Evolutionary conservation across 2,888 invertebrate species (phyloP).

Genomic region (Helicoverpa assulta): DNA sequence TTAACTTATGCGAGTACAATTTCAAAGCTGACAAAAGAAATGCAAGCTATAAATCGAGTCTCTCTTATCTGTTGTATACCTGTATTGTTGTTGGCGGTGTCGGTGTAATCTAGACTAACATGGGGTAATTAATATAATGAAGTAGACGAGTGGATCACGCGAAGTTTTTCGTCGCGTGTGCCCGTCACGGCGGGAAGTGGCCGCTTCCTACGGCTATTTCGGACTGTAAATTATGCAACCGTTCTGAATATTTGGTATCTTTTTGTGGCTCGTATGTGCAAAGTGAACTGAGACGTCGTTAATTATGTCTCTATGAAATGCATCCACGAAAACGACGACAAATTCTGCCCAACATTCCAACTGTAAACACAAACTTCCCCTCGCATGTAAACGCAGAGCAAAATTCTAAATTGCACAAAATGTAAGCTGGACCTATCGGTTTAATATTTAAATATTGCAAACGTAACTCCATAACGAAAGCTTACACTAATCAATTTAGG

Average conservation of each 20-base stretch:
- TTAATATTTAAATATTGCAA: conserved; percentile 47
- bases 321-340: conserved; percentile 3
- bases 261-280: conserved; percentile 60
- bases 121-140: conserved; percentile 89
- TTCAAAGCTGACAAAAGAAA: conserved; percentile 91
- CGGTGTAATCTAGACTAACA: conserved; percentile 84
- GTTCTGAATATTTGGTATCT: conserved; percentile 68
- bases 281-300: conserved; percentile 29
- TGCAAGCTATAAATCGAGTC: conserved; percentile 88
- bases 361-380: too few species aligned
- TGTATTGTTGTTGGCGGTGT: conserved; percentile 86
- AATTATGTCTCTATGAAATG: conserved; percentile 52
- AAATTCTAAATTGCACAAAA: neutral
- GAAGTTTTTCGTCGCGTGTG: conserved; percentile 83
- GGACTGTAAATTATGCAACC: conserved; percentile 76
- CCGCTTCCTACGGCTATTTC: conserved; percentile 76
- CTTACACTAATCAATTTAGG: conserved; percentile 85
- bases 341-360: neutral
- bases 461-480: conserved; percentile 67
- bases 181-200: conserved; percentile 67
- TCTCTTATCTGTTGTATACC: conserved; percentile 87
- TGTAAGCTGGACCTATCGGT: neutral
- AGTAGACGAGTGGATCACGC: conserved; percentile 81
- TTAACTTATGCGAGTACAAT: conserved; percentile 91
- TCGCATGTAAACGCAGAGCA: neutral